Conservation (phyloP, 2,797 vertebrate species). For the Antrozous pallidus region DNA sequence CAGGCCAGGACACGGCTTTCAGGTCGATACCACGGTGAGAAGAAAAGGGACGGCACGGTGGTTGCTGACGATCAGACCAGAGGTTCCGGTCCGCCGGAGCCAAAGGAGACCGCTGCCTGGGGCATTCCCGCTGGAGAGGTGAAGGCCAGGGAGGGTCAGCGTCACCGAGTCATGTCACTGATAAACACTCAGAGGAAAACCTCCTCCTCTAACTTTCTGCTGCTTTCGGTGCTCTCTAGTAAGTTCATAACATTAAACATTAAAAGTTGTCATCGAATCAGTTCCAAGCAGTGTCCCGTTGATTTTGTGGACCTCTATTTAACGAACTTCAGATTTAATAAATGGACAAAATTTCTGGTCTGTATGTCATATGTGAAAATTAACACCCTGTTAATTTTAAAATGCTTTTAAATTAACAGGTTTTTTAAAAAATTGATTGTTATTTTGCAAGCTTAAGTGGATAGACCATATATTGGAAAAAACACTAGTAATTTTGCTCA, state of each 20-base stretch:
- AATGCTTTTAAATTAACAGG: neutral
- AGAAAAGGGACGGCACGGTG: neutral
- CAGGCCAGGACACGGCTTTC: neutral
- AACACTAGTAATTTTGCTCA: neutral
- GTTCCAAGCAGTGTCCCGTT: too few species aligned
- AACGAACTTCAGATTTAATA: too few species aligned
- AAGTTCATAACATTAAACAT: neutral
- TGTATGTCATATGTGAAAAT: neutral
- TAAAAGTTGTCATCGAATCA: neutral
- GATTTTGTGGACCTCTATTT: neutral
- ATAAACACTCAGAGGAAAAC: neutral
- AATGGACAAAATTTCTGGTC: neutral
- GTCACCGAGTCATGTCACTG: neutral
- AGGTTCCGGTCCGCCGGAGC: neutral
- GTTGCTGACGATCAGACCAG: neutral
- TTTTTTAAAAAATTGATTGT: too few species aligned
- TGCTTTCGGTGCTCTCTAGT: neutral
- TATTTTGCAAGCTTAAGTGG: neutral
- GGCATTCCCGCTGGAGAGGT: neutral
- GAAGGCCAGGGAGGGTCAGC: neutral
- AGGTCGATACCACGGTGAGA: neutral
- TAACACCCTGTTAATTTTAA: neutral
- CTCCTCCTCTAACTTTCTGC: neutral
- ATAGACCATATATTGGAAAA: neutral
- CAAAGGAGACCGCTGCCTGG: neutral